Conservation (phyloP, 2,113 vertebrate species). For the Gnathonemus longibarbis region DNA sequence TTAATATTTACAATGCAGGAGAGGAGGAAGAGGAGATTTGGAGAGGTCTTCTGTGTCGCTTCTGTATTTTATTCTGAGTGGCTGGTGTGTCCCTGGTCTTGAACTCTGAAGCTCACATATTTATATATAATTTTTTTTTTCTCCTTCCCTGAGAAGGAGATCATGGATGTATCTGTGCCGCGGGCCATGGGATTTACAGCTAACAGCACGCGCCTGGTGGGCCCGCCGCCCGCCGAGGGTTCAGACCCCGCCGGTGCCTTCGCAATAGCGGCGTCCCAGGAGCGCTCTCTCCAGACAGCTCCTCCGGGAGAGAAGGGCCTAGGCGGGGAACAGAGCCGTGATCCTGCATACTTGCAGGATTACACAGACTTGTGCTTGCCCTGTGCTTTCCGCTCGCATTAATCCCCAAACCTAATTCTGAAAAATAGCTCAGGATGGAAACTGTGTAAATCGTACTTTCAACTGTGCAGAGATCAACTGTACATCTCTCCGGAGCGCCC, state of each 20-base stretch:
- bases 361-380: background rate
- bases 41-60: background rate
- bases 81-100: background rate
- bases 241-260: background rate
- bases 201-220: background rate
- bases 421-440: constrained; percentile 1
- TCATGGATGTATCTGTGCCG: background rate
- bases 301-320: background rate
- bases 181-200: background rate
- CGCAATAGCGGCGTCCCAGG: background rate
- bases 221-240: background rate
- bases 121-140: background rate
- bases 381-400: background rate
- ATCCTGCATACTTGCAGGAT: constrained; percentile 1
- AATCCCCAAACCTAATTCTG: constrained; percentile 11
- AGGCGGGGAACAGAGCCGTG: background rate
- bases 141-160: background rate
- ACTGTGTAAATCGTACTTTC: constrained; percentile 1
- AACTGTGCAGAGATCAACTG: background rate
- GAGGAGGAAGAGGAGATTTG: background rate
- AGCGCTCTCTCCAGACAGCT: background rate
- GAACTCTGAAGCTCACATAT: background rate
- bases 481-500: background rate
- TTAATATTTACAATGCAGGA: background rate
- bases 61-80: background rate